These are phyloP conservation scores for Poeciliopsis gracilis DNA, from an alignment of 2,797 vertebrate genomes.

Conservation along the genomic window DNA sequence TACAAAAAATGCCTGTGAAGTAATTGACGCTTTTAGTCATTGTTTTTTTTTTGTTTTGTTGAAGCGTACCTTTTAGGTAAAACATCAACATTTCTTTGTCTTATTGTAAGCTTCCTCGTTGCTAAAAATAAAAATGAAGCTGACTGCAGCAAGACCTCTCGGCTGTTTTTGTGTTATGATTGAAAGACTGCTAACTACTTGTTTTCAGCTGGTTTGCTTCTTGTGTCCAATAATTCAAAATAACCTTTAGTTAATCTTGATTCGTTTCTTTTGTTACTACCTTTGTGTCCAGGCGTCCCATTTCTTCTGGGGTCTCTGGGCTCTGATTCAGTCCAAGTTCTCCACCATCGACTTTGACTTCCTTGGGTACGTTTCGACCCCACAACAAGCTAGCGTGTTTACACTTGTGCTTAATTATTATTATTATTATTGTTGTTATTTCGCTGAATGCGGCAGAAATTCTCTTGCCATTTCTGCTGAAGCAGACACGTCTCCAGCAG, in stretches of 20 bases:
- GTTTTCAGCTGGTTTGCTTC: slow-evolving; percentile 51
- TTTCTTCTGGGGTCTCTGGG: slow-evolving; percentile 96
- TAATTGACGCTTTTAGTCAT: neutral
- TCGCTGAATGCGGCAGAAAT: neutral
- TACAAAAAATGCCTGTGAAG: neutral
- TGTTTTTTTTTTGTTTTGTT: neutral
- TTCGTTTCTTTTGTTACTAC: neutral
- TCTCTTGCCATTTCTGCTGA: neutral
- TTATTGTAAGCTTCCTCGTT: neutral
- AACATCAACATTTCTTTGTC: neutral
- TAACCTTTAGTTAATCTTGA: slow-evolving; percentile 22
- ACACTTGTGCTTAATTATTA: neutral
- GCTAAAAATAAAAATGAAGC: neutral
- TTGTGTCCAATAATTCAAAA: slow-evolving; percentile 39
- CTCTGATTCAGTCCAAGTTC: slow-evolving; percentile 94
- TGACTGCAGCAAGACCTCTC: neutral
- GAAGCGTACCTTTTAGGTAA: neutral
- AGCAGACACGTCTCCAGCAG: neutral
- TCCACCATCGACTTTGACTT: slow-evolving; percentile 96
- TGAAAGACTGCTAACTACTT: slow-evolving; percentile 3
- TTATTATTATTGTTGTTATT: neutral
- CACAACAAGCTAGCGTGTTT: slow-evolving; percentile 3
- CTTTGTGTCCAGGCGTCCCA: slow-evolving; percentile 86
- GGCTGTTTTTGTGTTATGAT: neutral
- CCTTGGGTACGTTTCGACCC: slow-evolving; percentile 84